A percentile compares a stretch with the other conserved stretches of the same genome.
These are phyloP conservation scores for Aphelinus certus DNA, from an alignment of 1,140 invertebrate genomes.

Conservation along the genomic window DNA sequence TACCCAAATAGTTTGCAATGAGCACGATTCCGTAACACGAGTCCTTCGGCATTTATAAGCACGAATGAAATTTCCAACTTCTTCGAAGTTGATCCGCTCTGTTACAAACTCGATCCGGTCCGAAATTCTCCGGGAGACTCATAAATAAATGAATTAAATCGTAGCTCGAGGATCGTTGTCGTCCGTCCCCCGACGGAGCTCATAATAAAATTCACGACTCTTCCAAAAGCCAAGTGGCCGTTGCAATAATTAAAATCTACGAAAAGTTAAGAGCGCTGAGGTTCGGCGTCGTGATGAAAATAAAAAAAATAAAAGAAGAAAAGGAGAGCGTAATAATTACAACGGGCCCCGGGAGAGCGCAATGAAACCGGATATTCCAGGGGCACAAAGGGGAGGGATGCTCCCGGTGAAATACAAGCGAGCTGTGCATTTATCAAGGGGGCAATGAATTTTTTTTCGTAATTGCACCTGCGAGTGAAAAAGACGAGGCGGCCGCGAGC, in stretches of 20 bases:
- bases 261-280: constrained; percentile 3
- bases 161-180: neutral
- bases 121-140: neutral
- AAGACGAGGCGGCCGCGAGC: neutral
- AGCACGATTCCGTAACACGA: too few relatives aligned
- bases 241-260: constrained; percentile 25
- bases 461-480: constrained; percentile 10
- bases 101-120: too few relatives aligned
- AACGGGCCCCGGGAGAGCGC: neutral
- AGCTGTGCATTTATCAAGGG: constrained; percentile 25
- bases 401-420: neutral
- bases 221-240: neutral
- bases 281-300: neutral
- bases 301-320: neutral
- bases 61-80: too few relatives aligned
- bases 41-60: too few relatives aligned
- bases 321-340: constrained; percentile 17
- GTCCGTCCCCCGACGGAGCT: neutral
- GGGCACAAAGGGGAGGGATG: neutral
- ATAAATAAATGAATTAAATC: constrained; percentile 10
- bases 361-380: constrained; percentile 20
- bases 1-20: too few relatives aligned
- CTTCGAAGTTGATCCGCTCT: too few relatives aligned
- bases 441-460: constrained; percentile 31
- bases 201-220: constrained; percentile 8